Conservation (phyloP, 1,140 invertebrate genomes). For the Leptopilina boulardi region DNA sequence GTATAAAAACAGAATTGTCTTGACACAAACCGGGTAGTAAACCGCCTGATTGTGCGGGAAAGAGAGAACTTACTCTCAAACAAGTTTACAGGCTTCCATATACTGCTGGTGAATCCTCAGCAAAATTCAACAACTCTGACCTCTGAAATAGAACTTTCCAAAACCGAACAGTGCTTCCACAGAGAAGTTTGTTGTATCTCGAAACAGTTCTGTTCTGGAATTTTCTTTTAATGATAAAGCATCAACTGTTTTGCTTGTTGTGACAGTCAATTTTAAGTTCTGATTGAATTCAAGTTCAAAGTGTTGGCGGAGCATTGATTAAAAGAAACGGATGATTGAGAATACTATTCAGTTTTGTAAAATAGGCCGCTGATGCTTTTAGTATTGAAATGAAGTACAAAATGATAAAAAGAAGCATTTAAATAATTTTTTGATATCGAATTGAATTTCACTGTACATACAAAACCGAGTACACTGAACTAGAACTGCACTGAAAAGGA, state of each 20-base stretch:
- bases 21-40: not conserved
- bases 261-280: not conserved
- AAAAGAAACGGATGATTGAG: too few species aligned
- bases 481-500: too few species aligned
- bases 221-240: slow-evolving; percentile 16
- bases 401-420: too few species aligned
- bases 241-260: not conserved
- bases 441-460: too few species aligned
- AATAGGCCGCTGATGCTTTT: too few species aligned
- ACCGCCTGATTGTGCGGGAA: not conserved
- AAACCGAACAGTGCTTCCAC: not conserved
- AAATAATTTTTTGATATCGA: too few species aligned
- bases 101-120: slow-evolving; percentile 7
- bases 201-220: not conserved
- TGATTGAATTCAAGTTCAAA: not conserved
- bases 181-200: not conserved
- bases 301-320: too few species aligned
- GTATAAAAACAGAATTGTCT: not conserved
- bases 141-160: not conserved
- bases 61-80: not conserved
- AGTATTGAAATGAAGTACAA: too few species aligned
- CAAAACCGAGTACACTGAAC: too few species aligned
- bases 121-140: slow-evolving; percentile 11
- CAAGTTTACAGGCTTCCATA: not conserved
- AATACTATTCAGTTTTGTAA: too few species aligned